phyloP scores from a whole-genome alignment of 2,797 vertebrate species.

The Karalla daura region DNA sequence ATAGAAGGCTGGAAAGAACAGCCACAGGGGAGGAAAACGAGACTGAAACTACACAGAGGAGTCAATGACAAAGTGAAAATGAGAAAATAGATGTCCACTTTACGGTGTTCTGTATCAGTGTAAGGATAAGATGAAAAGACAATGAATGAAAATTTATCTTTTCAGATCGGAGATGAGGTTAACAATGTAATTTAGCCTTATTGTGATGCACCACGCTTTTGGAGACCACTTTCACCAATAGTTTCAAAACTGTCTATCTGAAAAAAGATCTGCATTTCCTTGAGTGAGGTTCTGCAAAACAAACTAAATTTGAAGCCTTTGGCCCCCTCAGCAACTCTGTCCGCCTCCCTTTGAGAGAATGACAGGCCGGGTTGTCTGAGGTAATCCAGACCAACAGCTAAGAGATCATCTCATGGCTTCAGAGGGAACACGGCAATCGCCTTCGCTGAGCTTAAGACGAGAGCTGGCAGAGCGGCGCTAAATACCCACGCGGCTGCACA shows the following conservation, averaged over 20 bases:
- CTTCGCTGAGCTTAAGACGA: conserved; percentile 61
- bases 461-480: conserved; percentile 49
- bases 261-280: conserved; percentile 18
- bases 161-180: background rate
- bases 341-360: conserved; percentile 35
- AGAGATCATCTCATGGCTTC: conserved; percentile 61
- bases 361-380: conserved; percentile 36
- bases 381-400: conserved; percentile 64
- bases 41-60: background rate
- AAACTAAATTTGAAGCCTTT: conserved; percentile 26
- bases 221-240: conserved; percentile 3
- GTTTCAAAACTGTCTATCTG: conserved; percentile 31
- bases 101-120: background rate
- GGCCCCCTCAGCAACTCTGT: conserved; percentile 29
- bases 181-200: background rate
- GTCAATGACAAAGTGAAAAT: background rate
- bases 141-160: too few species aligned
- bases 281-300: conserved; percentile 6
- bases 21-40: background rate
- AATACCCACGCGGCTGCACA: conserved; percentile 50
- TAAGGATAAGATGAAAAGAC: background rate
- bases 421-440: conserved; percentile 45
- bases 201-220: background rate
- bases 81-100: background rate
- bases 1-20: background rate